Evolutionary conservation across 2,797 vertebrate genomes (phyloP).

Genomic region (Eupleurogrammus muticus): DNA sequence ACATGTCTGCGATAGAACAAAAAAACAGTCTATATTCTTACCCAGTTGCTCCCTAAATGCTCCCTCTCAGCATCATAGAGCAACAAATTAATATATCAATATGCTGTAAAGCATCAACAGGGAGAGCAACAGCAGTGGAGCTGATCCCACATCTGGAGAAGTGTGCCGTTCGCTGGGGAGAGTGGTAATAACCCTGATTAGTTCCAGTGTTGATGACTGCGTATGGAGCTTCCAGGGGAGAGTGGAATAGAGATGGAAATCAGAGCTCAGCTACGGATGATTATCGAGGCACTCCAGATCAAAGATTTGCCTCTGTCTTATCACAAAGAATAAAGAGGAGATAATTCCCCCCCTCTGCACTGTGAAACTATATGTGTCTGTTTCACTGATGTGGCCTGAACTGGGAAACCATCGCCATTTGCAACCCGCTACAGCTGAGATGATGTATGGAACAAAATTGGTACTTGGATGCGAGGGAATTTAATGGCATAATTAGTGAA

Average conservation of each 20-base stretch:
- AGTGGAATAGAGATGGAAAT: conserved; percentile 80
- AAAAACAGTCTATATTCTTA: too few relatives aligned
- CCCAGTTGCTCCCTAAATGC: neutral
- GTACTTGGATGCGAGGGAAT: conserved; percentile 17
- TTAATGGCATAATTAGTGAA: conserved; percentile 36
- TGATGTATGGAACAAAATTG: conserved; percentile 24
- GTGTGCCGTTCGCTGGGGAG: conserved; percentile 56
- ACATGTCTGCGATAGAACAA: too few relatives aligned
- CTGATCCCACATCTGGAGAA: conserved; percentile 66
- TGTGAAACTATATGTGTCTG: conserved; percentile 49
- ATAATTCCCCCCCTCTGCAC: conserved; percentile 49
- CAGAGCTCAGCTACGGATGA: conserved; percentile 78
- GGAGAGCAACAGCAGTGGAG: conserved; percentile 18
- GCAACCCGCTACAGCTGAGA: neutral
- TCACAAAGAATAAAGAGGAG: conserved; percentile 68
- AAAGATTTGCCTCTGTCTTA: conserved; percentile 71
- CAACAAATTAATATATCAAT: conserved; percentile 21
- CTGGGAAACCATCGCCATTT: too few relatives aligned
- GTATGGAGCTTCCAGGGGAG: conserved; percentile 72
- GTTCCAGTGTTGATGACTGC: conserved; percentile 71
- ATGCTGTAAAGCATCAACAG: conserved; percentile 1
- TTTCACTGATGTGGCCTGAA: conserved; percentile 30
- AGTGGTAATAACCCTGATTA: conserved; percentile 77
- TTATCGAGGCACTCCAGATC: conserved; percentile 82
- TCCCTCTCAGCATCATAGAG: neutral